phyloP scores from a whole-genome alignment of 2,113 vertebrate genomes.

The Cephalopholis sonnerati region DNA sequence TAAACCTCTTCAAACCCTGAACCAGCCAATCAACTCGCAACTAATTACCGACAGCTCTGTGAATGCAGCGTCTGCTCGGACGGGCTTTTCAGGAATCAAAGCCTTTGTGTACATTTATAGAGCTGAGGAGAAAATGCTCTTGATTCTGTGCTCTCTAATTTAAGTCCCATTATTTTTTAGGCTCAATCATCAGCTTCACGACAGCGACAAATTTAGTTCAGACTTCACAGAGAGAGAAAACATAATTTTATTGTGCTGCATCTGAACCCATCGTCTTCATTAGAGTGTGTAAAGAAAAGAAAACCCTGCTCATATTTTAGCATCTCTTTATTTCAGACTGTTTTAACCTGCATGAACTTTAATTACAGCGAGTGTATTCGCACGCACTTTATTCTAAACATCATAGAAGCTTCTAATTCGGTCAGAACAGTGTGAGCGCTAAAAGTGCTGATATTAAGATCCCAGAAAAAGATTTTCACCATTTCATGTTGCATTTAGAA shows the following conservation, averaged over 20 bases:
- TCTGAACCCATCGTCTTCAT: not conserved
- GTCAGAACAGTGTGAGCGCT: too few relatives aligned
- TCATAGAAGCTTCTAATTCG: not conserved
- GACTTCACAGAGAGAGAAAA: not conserved
- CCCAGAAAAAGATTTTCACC: not conserved
- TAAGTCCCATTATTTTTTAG: slow-evolving; percentile 2
- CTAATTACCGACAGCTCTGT: slow-evolving; percentile 12
- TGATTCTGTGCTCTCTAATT: slow-evolving; percentile 40
- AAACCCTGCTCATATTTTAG: slow-evolving; percentile 3
- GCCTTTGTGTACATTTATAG: slow-evolving; percentile 13
- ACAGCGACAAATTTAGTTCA: slow-evolving; percentile 1
- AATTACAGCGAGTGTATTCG: slow-evolving; percentile 16
- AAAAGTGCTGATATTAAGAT: not conserved
- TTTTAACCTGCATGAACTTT: slow-evolving; percentile 17
- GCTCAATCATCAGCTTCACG: not conserved
- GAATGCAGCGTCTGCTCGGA: not conserved
- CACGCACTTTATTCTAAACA: slow-evolving; percentile 13
- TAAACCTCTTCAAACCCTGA: not conserved
- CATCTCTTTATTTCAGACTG: not conserved
- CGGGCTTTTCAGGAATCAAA: not conserved
- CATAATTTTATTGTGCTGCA: not conserved
- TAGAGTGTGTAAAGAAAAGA: not conserved
- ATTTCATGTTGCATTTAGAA: not conserved
- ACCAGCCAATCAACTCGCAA: slow-evolving; percentile 1
- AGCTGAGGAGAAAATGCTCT: slow-evolving; percentile 15